Evolutionary conservation across 2,888 invertebrate genomes (phyloP).

Genomic region (Agriopis leucophaearia): DNA sequence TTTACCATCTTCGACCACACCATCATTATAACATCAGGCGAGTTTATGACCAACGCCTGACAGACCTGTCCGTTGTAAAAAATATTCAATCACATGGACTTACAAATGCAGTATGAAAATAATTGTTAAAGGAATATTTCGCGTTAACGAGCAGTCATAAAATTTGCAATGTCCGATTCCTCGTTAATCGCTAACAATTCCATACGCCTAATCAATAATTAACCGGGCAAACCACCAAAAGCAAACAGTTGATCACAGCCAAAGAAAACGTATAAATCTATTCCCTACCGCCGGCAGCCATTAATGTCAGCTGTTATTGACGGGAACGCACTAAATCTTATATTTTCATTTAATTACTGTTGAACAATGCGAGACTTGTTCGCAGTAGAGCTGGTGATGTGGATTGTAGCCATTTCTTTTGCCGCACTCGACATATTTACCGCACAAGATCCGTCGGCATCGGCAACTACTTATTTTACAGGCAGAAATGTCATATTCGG

Average conservation of each 20-base stretch:
- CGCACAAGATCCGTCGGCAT: no score
- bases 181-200: constrained; percentile 9
- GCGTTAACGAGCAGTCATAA: constrained; percentile 4
- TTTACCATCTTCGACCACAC: no score
- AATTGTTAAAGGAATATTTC: background rate
- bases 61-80: background rate
- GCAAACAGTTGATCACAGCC: constrained; percentile 37
- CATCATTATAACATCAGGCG: no score
- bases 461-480: no score
- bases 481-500: no score
- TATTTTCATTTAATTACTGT: constrained; percentile 45
- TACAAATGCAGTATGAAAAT: background rate
- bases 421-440: background rate
- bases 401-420: constrained; percentile 2
- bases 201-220: constrained; percentile 34
- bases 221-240: constrained; percentile 27
- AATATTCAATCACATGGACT: background rate
- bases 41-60: background rate
- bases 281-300: constrained; percentile 39
- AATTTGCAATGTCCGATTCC: constrained; percentile 7
- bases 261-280: constrained; percentile 51
- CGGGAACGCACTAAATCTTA: constrained; percentile 44
- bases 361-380: constrained; percentile 31
- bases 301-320: constrained; percentile 45
- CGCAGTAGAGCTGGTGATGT: background rate